Evolutionary conservation across 2,113 vertebrate genomes (phyloP).

Genomic region (human): GRCh38 chr4:36458501-36459000

Average conservation of each 20-base stretch:
- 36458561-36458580: not conserved
- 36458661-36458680: not conserved
- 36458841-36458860: not conserved
- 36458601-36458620: conserved; percentile 34
- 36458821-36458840: conserved; percentile 29
- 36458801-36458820: not conserved
- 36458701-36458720: not conserved
- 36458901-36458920: not conserved
- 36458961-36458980: not conserved
- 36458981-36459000: not conserved
- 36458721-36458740: not conserved
- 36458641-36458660: not conserved
- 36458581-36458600: conserved; percentile 4
- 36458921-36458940: not conserved
- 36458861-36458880: not conserved
- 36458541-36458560: not conserved
- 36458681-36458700: not conserved
- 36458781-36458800: not conserved
- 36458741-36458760: not conserved
- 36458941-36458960: not conserved
- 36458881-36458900: not conserved
- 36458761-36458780: not conserved
- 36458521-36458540: not conserved
- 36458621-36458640: not conserved
- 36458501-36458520: not conserved